Conservation (phyloP, 2,797 vertebrate species). For the Notolepis coatsorum region DNA sequence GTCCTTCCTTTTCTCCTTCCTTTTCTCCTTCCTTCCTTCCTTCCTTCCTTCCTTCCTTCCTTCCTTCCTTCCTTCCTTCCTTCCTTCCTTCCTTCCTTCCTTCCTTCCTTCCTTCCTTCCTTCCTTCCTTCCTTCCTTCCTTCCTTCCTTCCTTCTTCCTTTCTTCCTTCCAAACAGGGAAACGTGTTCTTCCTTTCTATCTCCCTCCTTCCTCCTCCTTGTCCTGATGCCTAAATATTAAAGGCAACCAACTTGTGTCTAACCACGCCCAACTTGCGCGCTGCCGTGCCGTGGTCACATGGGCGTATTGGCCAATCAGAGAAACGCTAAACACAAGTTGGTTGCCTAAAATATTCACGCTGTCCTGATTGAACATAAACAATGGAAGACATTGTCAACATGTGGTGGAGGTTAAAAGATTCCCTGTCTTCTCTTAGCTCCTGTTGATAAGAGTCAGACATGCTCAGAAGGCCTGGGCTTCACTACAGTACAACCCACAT, state of each 20-base stretch:
- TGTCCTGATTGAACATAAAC: too few species aligned
- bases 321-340: too few species aligned
- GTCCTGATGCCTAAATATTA: slow-evolving; percentile 11
- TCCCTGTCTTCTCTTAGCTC: slow-evolving; percentile 17
- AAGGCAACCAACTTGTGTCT: too few species aligned
- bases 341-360: too few species aligned
- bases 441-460: slow-evolving; percentile 43
- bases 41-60: neutral
- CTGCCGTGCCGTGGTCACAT: slow-evolving; percentile 15
- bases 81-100: neutral
- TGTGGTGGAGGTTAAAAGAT: too few species aligned
- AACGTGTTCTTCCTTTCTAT: neutral
- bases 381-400: too few species aligned
- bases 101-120: neutral
- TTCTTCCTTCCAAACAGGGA: neutral
- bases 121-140: neutral
- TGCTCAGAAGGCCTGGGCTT: slow-evolving; percentile 9
- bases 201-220: neutral
- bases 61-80: neutral
- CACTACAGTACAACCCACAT: slow-evolving; percentile 18
- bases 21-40: neutral
- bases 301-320: too few species aligned
- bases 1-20: neutral
- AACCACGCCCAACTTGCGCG: too few species aligned
- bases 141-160: neutral